Conservation (phyloP, 2,113 vertebrate genomes). For the Balaeniceps rex region DNA sequence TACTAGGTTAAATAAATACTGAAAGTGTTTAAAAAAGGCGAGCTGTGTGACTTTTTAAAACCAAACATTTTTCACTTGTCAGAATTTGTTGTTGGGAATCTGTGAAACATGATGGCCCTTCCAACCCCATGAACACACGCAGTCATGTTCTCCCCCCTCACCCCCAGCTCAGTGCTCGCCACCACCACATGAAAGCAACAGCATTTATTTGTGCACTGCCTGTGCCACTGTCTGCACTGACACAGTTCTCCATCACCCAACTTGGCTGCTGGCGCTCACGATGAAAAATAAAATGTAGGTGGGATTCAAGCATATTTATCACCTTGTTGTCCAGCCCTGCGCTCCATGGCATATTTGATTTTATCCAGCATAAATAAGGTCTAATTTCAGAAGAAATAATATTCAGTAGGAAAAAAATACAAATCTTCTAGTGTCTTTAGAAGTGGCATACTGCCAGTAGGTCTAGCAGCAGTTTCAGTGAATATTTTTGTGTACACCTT, state of each 20-base stretch:
- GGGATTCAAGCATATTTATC: not conserved
- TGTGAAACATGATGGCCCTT: conserved; percentile 52
- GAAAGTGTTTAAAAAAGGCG: conserved; percentile 72
- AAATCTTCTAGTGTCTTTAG: not conserved
- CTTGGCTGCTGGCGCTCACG: not conserved
- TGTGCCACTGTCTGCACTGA: not conserved
- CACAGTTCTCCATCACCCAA: not conserved
- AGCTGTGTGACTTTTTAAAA: conserved; percentile 66
- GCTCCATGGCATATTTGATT: not conserved
- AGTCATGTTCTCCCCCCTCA: not conserved
- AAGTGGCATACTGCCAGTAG: not conserved
- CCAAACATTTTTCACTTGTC: conserved; percentile 79
- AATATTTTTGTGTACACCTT: not conserved
- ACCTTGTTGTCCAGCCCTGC: not conserved
- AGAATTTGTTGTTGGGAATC: conserved; percentile 71
- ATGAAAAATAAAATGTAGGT: not conserved
- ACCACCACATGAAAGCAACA: not conserved
- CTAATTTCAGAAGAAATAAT: not conserved
- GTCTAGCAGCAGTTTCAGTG: not conserved
- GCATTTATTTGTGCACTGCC: not conserved
- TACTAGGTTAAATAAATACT: conserved; percentile 82
- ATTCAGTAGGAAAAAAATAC: not conserved
- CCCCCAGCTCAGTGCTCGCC: not conserved
- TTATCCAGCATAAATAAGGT: not conserved
- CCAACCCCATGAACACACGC: conserved; percentile 43